A percentile compares a stretch with the other conserved stretches of the same genome.
Evolutionary conservation across 2,113 vertebrate genomes (phyloP).

Genomic region (Terrapene triunguis): DNA sequence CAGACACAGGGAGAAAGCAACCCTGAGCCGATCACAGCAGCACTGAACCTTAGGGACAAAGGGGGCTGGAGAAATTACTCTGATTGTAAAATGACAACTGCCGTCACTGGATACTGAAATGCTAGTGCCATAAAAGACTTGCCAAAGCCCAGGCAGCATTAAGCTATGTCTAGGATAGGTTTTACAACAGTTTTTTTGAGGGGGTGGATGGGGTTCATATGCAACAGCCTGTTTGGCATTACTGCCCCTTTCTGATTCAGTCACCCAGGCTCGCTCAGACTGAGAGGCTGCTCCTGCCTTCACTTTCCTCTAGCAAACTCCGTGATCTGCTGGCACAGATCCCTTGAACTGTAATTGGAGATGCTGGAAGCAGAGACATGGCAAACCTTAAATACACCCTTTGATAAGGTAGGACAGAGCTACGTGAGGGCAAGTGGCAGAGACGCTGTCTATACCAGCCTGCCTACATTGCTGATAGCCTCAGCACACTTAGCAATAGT

Average conservation of each 20-base stretch:
- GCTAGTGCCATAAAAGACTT: background rate
- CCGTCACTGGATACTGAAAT: background rate
- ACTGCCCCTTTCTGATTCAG: background rate
- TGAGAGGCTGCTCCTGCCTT: background rate
- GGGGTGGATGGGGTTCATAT: background rate
- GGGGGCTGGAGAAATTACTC: fast-evolving
- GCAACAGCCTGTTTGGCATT: background rate
- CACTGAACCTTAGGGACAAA: background rate
- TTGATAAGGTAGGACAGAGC: background rate
- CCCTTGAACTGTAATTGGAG: background rate
- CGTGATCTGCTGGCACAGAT: background rate
- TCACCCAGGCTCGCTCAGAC: background rate
- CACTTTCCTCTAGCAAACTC: background rate
- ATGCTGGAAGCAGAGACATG: background rate
- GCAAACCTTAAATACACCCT: background rate
- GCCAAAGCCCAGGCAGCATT: background rate
- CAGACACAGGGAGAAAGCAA: fast-evolving
- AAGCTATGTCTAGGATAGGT: background rate
- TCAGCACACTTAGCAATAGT: background rate
- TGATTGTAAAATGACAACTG: fast-evolving
- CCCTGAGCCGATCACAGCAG: fast-evolving
- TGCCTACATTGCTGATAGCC: background rate
- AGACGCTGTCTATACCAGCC: background rate
- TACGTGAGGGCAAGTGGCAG: background rate
- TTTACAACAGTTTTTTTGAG: background rate